A percentile compares a stretch with the other conserved stretches of the same genome.
Evolutionary conservation across 2,888 invertebrate species (phyloP).

Genomic region (Caenorhabditis becei): DNA sequence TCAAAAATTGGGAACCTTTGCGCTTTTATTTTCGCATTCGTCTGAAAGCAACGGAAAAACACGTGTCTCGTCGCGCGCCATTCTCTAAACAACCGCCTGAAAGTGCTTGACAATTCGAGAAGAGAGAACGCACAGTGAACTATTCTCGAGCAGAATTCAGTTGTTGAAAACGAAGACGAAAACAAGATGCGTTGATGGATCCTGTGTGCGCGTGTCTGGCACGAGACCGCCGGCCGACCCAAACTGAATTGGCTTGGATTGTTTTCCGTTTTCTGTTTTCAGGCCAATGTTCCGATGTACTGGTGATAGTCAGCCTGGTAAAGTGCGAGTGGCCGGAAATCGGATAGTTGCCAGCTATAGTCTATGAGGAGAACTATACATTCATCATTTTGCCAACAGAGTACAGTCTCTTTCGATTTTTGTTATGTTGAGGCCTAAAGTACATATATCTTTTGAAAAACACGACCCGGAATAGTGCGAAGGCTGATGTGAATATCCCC

Average conservation of each 20-base stretch:
- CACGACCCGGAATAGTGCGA: background rate
- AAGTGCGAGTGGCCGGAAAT: no score
- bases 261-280: slow-evolving; percentile 3
- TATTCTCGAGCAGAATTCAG: slow-evolving; percentile 8
- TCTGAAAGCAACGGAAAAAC: slow-evolving; percentile 22
- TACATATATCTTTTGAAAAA: background rate
- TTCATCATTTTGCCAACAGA: background rate
- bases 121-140: slow-evolving; percentile 25
- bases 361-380: no score
- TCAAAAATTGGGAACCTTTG: slow-evolving; percentile 40
- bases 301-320: no score
- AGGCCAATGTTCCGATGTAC: background rate
- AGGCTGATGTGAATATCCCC: background rate
- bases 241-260: background rate
- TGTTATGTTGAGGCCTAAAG: background rate
- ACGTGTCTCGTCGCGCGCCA: slow-evolving; percentile 19
- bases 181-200: slow-evolving; percentile 16
- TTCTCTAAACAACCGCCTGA: slow-evolving; percentile 9
- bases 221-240: background rate
- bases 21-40: slow-evolving; percentile 24
- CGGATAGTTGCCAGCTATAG: no score
- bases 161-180: slow-evolving; percentile 15
- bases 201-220: background rate
- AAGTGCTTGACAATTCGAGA: slow-evolving; percentile 26
- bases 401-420: background rate